Evolutionary conservation across 64 coral and sea anemone genomes (phyloP).

Genomic region (Montipora cactus): DNA sequence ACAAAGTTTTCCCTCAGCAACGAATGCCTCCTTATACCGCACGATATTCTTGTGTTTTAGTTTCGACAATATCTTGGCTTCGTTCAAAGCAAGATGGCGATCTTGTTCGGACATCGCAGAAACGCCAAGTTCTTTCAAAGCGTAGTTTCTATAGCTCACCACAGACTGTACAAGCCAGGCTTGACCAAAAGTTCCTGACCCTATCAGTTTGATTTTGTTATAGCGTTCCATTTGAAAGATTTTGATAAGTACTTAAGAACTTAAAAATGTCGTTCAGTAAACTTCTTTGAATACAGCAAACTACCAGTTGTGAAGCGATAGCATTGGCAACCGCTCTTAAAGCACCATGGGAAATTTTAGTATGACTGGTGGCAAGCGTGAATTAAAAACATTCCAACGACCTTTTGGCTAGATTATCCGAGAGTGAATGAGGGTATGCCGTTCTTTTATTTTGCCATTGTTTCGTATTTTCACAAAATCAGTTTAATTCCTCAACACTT

Average conservation of each 20-base stretch:
- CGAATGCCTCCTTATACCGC: conserved; percentile 94
- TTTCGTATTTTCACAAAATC: too few relatives aligned
- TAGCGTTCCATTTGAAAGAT: conserved; percentile 75
- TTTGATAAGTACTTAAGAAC: background rate
- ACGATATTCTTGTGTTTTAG: conserved; percentile 97
- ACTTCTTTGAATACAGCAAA: too few relatives aligned
- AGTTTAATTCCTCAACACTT: too few relatives aligned
- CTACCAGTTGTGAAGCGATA: too few relatives aligned
- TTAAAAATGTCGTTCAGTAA: too few relatives aligned
- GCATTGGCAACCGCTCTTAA: too few relatives aligned
- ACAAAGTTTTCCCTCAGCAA: conserved; percentile 71
- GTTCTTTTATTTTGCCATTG: too few relatives aligned
- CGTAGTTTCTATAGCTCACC: conserved; percentile 72
- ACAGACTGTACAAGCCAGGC: conserved; percentile 84
- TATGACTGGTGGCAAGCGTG: too few relatives aligned
- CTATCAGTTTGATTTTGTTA: conserved; percentile 80
- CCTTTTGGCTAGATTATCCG: too few relatives aligned
- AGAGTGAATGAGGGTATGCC: too few relatives aligned
- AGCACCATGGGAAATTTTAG: too few relatives aligned
- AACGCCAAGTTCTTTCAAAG: conserved; percentile 84
- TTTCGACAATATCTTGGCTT: conserved; percentile 86
- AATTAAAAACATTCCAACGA: too few relatives aligned
- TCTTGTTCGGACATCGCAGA: conserved; percentile 59
- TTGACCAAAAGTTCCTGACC: conserved; percentile 86
- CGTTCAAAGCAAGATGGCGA: conserved; percentile 90